Evolutionary conservation across 2,797 vertebrate species (phyloP).

Genomic region (Alca torda): DNA sequence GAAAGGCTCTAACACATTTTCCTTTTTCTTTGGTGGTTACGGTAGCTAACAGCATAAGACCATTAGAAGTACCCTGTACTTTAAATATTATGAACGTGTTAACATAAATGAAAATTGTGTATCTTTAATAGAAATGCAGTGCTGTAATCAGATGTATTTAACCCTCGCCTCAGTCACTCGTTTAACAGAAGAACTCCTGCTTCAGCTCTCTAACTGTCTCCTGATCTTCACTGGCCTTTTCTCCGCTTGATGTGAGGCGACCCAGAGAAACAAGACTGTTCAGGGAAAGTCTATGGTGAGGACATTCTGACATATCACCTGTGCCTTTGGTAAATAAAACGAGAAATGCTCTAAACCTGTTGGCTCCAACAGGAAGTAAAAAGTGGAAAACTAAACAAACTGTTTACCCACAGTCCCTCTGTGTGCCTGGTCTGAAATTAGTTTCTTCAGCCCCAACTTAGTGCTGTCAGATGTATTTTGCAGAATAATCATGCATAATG

Average conservation of each 20-base stretch:
- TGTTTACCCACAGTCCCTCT: background rate
- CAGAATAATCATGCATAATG: background rate
- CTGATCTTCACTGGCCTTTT: background rate
- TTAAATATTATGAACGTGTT: background rate
- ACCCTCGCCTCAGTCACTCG: background rate
- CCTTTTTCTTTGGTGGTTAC: background rate
- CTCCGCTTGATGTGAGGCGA: background rate
- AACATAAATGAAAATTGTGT: background rate
- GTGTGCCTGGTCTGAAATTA: background rate
- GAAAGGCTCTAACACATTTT: background rate
- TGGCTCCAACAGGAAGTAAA: background rate
- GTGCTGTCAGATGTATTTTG: background rate
- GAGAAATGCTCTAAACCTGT: background rate
- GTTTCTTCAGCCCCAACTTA: background rate
- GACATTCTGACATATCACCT: background rate
- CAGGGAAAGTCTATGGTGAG: background rate
- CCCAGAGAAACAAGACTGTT: background rate
- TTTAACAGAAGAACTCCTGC: background rate
- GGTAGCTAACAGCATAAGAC: background rate
- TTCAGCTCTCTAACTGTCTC: background rate
- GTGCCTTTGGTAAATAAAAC: background rate
- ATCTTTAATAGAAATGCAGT: background rate
- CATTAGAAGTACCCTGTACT: background rate
- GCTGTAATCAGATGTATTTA: background rate
- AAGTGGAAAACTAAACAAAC: background rate